phyloP scores from a whole-genome alignment of 2,888 invertebrate species.

The Agonopterix subpropinquella region DNA sequence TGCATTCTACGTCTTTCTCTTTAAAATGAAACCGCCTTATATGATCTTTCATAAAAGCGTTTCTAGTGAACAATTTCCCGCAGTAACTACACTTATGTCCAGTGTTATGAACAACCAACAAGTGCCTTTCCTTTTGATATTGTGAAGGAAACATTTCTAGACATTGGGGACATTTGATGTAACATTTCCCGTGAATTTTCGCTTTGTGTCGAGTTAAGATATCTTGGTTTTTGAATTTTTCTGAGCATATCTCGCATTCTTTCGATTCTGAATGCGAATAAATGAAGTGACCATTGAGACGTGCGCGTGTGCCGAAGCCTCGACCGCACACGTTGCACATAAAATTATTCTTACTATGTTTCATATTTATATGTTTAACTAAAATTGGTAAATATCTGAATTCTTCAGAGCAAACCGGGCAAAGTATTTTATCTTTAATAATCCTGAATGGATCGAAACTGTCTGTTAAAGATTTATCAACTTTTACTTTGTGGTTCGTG shows the following conservation, averaged over 20 bases:
- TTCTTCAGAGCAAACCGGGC: conserved; percentile 41
- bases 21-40: conserved; percentile 47
- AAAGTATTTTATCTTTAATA: conserved; percentile 40
- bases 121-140: conserved; percentile 45
- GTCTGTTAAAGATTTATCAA: conserved; percentile 30
- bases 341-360: conserved; percentile 43
- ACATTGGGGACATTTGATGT: conserved; percentile 43
- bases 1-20: conserved; percentile 52
- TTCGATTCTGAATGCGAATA: conserved; percentile 32
- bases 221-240: conserved; percentile 31
- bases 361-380: conserved; percentile 40
- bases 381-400: conserved; percentile 45
- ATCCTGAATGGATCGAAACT: conserved; percentile 41
- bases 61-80: conserved; percentile 42
- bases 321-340: conserved; percentile 51
- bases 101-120: conserved; percentile 34
- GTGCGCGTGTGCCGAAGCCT: conserved; percentile 43
- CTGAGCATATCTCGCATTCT: conserved; percentile 37
- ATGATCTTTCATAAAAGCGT: conserved; percentile 50
- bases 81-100: conserved; percentile 52
- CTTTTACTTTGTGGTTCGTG: conserved; percentile 33
- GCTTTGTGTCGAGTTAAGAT: conserved; percentile 40
- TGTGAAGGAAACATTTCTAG: conserved; percentile 44
- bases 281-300: conserved; percentile 42
- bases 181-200: conserved; percentile 38